Conservation (phyloP, 2,797 vertebrate genomes). For the Myotis myotis region DNA sequence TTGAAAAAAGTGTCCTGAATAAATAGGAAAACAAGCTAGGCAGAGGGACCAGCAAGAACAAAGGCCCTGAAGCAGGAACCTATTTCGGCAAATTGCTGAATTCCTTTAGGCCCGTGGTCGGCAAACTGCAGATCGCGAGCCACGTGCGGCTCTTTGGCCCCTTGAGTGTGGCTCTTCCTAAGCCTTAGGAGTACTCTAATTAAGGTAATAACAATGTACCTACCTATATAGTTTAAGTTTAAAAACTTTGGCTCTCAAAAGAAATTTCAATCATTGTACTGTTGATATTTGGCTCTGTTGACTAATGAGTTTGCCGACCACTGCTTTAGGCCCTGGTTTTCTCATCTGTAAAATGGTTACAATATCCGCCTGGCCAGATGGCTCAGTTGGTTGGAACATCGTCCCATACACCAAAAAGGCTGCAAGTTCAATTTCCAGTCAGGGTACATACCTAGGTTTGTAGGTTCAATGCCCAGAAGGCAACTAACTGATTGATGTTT, state of each 20-base stretch:
- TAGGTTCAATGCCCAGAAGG: neutral
- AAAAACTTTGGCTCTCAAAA: no score
- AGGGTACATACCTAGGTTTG: neutral
- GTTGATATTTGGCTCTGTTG: no score
- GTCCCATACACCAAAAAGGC: neutral
- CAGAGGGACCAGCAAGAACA: conserved; percentile 7
- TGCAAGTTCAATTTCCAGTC: neutral
- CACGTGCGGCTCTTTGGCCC: no score
- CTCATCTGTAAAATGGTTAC: conserved; percentile 23
- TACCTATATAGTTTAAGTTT: no score
- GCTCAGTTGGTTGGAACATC: neutral
- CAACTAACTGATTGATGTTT: neutral
- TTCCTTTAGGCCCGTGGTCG: neutral
- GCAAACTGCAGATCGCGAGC: no score
- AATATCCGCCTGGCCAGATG: neutral
- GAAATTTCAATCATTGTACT: no score
- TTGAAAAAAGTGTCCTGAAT: conserved; percentile 12
- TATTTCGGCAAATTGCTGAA: neutral
- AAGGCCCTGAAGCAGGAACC: neutral
- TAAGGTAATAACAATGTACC: no score
- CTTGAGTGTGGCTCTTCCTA: no score
- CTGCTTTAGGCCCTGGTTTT: neutral
- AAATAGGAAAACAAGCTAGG: conserved; percentile 20
- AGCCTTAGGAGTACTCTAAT: no score
- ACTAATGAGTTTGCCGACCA: no score